Evolutionary conservation across 2,113 vertebrate species (phyloP).

Genomic region (Corythaeola cristata): DNA sequence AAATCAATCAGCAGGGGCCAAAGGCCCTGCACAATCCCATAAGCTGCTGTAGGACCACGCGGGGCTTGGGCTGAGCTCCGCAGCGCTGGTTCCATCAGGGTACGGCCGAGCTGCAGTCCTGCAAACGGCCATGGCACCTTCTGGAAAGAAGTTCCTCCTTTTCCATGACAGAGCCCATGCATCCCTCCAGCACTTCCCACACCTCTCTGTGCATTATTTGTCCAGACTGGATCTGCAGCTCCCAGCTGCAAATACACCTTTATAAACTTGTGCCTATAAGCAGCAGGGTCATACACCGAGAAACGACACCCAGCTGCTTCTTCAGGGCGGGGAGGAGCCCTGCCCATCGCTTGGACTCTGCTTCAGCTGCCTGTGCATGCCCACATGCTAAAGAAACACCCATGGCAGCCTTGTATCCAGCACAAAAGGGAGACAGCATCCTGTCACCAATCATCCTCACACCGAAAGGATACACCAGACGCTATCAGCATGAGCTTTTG

Average conservation of each 20-base stretch:
- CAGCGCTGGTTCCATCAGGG: neutral
- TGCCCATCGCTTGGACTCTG: rapidly evolving
- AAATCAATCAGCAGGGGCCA: neutral
- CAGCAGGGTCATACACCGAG: rapidly evolving
- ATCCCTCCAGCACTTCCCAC: neutral
- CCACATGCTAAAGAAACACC: no score
- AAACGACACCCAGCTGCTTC: neutral
- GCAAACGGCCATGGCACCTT: no score
- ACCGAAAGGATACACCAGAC: neutral
- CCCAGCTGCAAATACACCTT: neutral
- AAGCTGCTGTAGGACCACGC: neutral
- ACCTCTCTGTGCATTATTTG: no score
- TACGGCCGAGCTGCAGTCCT: no score
- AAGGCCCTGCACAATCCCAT: neutral
- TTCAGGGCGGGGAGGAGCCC: neutral
- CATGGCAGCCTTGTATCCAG: neutral
- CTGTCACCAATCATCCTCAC: no score
- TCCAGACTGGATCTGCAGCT: neutral
- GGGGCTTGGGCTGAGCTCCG: neutral
- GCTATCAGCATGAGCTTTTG: neutral
- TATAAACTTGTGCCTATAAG: neutral
- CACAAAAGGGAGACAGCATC: neutral
- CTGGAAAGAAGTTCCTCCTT: neutral
- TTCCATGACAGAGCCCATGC: neutral
- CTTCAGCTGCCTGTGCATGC: neutral